A percentile compares a stretch with the other conserved stretches of the same genome.
phyloP scores from a whole-genome alignment of 2,888 invertebrate species.

The Apamea anceps region DNA sequence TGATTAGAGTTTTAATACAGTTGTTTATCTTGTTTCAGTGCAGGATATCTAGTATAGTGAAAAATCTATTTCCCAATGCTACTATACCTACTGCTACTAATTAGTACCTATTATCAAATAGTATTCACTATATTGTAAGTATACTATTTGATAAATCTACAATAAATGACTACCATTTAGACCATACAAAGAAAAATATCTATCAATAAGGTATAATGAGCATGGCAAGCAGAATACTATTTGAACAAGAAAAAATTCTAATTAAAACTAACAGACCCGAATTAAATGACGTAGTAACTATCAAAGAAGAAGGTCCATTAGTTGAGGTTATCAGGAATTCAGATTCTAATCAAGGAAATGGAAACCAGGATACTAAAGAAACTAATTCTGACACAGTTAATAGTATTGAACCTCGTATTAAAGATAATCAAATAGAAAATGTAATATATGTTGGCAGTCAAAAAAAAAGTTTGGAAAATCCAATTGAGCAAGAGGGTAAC shows the following conservation, averaged over 20 bases:
- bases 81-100: neutral
- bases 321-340: neutral
- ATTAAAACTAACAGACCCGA: neutral
- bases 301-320: neutral
- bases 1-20: neutral
- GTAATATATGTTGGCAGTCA: slow-evolving; percentile 10
- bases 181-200: neutral
- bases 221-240: slow-evolving; percentile 35
- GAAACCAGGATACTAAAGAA: neutral
- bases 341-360: neutral
- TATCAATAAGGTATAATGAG: neutral
- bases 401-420: too few species aligned
- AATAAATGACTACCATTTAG: neutral
- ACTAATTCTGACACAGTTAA: neutral
- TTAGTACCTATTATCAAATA: too few species aligned
- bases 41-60: neutral
- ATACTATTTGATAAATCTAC: neutral
- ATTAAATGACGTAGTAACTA: neutral
- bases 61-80: neutral
- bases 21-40: neutral
- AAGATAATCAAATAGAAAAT: neutral
- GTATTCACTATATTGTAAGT: too few species aligned
- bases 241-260: slow-evolving; percentile 20
- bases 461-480: neutral
- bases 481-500: neutral